Base-by-base conservation (phyloP, 2,888 invertebrate species). In the Epirrita christyi region DNA sequence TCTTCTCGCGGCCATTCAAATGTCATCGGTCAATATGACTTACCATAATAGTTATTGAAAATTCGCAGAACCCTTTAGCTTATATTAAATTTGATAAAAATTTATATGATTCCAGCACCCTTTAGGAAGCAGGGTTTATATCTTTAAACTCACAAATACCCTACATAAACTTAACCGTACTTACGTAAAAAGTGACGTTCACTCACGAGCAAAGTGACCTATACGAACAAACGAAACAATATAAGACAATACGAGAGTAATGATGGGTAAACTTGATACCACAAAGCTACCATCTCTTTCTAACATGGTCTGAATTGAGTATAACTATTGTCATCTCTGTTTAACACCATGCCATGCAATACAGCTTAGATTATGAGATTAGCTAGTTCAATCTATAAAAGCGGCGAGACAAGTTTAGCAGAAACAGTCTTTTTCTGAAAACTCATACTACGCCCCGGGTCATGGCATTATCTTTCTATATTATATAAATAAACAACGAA, bases 251-350 rank as follows among this genome's bases (percentile, higher is more conserved):
- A 68, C 72, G 65, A 51, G 76, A 70, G 77, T 84, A 85, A 85
- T 85, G 83, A 78, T 66, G 73, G 70, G 82, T 80, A 73, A 83
- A 81, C 71, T 69, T 72, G 82, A 83, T 84, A 84, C 72, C 70
- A 69, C 60, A 66, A 55, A 56, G 54, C 67, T 14, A 58, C 61
- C 7, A 9, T 37, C 42, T 34, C 27, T 1, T 42, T 50, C 42
- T 42, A 29, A 21, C 41, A 14, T 42, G 13, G 10, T 27, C 28
- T 37, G 37, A 37, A 53, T 42, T 7, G 21, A 6, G n/a, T 11
- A 21, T 29, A 7, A 32, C 13, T 34, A 36, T 34, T 29, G 41
- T n/a, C 45, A 15, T 61, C 66, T 55, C 60, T 61, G 48, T 66
- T 68, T 42, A 6, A 34, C 62, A 34, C 40, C 45, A 42, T 32